A percentile compares a stretch with the other conserved stretches of the same genome.
Evolutionary conservation across 2,888 invertebrate species (phyloP).

Genomic region (Parochlus steinenii): DNA sequence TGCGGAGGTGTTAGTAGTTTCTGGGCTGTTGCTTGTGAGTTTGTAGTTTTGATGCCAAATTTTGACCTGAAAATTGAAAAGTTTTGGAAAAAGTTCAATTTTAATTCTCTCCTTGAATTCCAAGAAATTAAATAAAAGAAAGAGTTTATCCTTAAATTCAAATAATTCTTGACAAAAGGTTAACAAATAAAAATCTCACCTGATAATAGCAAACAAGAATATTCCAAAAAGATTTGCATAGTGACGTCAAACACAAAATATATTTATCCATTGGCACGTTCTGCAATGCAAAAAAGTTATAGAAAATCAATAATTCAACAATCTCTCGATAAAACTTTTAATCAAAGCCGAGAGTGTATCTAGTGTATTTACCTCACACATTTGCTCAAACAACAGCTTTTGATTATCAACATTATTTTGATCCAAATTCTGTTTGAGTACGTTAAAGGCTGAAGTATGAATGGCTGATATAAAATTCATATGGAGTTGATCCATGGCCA

Average conservation of each 20-base stretch:
- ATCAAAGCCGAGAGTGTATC: slow-evolving; percentile 9
- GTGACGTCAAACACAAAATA: slow-evolving; percentile 56
- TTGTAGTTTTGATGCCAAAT: slow-evolving; percentile 30
- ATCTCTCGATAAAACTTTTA: too few relatives aligned
- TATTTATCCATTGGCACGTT: slow-evolving; percentile 25
- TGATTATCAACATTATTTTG: slow-evolving; percentile 37
- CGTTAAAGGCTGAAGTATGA: slow-evolving; percentile 54
- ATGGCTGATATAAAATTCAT: slow-evolving; percentile 91
- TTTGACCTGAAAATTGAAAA: slow-evolving; percentile 17
- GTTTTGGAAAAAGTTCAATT: slow-evolving; percentile 52
- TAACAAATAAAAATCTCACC: slow-evolving; percentile 31
- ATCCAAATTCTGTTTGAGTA: slow-evolving; percentile 29
- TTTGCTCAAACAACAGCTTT: slow-evolving; percentile 58
- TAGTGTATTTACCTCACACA: slow-evolving; percentile 43
- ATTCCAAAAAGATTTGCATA: slow-evolving; percentile 75
- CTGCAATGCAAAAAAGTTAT: slow-evolving; percentile 14
- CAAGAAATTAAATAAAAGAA: too few relatives aligned
- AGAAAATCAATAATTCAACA: too few relatives aligned
- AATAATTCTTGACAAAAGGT: too few relatives aligned
- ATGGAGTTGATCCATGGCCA: slow-evolving; percentile 85
- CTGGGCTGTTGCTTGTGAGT: slow-evolving; percentile 17
- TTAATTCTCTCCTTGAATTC: slow-evolving; percentile 58
- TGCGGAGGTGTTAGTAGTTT: slow-evolving; percentile 1
- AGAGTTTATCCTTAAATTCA: slow-evolving; percentile 63
- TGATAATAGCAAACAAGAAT: slow-evolving; percentile 61